These are phyloP conservation scores for Silurus meridionalis DNA, from an alignment of 2,113 vertebrate genomes.

Conservation along the genomic window DNA sequence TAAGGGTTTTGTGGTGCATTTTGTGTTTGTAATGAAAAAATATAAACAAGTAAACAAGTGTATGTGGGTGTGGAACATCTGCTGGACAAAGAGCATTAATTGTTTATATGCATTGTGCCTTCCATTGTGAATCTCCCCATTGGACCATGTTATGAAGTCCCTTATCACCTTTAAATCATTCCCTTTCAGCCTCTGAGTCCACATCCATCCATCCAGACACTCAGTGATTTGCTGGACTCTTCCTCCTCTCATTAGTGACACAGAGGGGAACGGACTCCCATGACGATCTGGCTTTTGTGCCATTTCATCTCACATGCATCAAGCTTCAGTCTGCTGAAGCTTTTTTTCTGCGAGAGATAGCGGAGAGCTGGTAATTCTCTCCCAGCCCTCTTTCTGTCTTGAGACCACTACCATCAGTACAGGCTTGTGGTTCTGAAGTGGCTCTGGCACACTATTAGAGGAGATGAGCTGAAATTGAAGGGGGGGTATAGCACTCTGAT, in stretches of 20 bases:
- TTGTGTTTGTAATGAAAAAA: no score
- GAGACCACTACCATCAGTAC: conserved; percentile 45
- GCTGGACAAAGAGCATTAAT: background rate
- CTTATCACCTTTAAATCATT: conserved; percentile 4
- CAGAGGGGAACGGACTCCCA: conserved; percentile 22
- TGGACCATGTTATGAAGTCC: background rate
- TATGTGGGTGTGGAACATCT: background rate
- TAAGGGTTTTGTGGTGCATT: no score
- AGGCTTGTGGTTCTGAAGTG: conserved; percentile 33
- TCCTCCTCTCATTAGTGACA: conserved; percentile 36
- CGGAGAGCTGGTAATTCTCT: conserved; percentile 38
- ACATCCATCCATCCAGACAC: background rate
- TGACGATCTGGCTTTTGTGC: conserved; percentile 17
- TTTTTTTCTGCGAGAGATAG: conserved; percentile 4
- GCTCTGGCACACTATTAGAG: conserved; percentile 34
- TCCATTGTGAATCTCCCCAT: background rate
- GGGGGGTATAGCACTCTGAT: conserved; percentile 31
- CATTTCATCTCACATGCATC: conserved; percentile 17
- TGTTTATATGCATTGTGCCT: background rate
- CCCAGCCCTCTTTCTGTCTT: conserved; percentile 20
- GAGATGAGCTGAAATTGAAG: conserved; percentile 41
- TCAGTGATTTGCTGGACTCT: conserved; percentile 22
- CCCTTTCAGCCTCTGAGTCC: background rate
- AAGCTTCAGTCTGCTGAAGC: background rate
- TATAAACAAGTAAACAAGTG: background rate